These are phyloP conservation scores for Brachyrhaphis roseni DNA, from an alignment of 2,797 vertebrate genomes.

Conservation along the genomic window DNA sequence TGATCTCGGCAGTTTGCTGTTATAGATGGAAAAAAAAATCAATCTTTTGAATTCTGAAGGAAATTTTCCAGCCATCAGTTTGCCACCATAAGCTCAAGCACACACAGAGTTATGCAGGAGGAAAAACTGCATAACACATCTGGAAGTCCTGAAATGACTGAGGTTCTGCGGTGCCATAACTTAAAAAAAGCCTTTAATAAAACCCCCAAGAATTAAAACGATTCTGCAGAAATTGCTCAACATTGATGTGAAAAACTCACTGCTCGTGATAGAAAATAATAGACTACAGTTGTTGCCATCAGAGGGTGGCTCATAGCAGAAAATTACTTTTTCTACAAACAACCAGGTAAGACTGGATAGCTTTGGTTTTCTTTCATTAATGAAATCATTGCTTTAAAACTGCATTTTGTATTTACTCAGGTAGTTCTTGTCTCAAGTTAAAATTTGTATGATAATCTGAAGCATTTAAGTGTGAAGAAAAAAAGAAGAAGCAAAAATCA, in stretches of 20 bases:
- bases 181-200: not conserved
- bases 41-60: not conserved
- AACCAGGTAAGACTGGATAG: too few relatives aligned
- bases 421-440: not conserved
- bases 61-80: not conserved
- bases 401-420: not conserved
- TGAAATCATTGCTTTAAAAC: not conserved
- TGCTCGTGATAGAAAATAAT: not conserved
- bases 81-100: not conserved
- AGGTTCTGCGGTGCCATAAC: not conserved
- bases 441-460: not conserved
- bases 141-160: not conserved
- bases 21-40: too few relatives aligned
- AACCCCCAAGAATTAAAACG: not conserved
- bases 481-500: not conserved
- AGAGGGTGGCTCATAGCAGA: not conserved
- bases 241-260: not conserved
- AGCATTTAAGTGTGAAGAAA: not conserved
- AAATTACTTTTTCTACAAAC: not conserved
- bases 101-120: not conserved
- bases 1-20: too few relatives aligned
- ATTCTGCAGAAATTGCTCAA: not conserved
- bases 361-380: not conserved
- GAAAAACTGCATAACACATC: not conserved
- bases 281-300: not conserved